Conservation (phyloP, 2,888 invertebrate species). For the Andrena chrysosceles region DNA sequence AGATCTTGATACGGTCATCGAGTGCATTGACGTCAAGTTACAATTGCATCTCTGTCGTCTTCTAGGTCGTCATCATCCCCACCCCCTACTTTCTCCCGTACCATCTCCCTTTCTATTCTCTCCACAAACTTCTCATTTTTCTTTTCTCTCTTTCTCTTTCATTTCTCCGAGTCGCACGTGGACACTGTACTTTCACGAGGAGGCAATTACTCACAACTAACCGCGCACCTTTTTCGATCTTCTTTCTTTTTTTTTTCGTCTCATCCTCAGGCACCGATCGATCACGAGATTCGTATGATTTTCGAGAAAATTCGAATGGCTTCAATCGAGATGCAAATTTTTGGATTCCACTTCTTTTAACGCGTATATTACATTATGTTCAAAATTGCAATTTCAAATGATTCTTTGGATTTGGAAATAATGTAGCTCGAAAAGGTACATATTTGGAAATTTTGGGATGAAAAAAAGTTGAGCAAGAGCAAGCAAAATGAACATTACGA, state of each 20-base stretch:
- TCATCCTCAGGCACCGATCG: background rate
- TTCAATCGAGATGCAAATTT: background rate
- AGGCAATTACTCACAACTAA: constrained; percentile 20
- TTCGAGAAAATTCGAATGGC: background rate
- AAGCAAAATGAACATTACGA: no score
- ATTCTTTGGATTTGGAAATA: no score
- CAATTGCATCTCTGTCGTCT: constrained; percentile 31
- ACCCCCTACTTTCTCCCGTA: constrained; percentile 51
- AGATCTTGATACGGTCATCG: constrained; percentile 21
- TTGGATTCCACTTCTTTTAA: no score
- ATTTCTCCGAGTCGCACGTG: constrained; percentile 3
- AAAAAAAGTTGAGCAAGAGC: no score
- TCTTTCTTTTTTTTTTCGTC: background rate
- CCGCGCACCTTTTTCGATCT: background rate
- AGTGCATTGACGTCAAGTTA: constrained; percentile 42
- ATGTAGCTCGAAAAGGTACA: no score
- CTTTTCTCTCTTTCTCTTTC: constrained; percentile 14
- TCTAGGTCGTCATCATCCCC: constrained; percentile 28
- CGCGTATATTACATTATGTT: no score
- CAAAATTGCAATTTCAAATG: no score
- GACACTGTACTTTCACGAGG: constrained; percentile 25
- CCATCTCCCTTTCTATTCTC: constrained; percentile 45
- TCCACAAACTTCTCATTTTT: constrained; percentile 36
- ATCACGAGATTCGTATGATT: background rate
- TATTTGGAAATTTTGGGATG: no score